Evolutionary conservation across 2,113 vertebrate species (phyloP).

Genomic region (Oncorhynchus gorbuscha): DNA sequence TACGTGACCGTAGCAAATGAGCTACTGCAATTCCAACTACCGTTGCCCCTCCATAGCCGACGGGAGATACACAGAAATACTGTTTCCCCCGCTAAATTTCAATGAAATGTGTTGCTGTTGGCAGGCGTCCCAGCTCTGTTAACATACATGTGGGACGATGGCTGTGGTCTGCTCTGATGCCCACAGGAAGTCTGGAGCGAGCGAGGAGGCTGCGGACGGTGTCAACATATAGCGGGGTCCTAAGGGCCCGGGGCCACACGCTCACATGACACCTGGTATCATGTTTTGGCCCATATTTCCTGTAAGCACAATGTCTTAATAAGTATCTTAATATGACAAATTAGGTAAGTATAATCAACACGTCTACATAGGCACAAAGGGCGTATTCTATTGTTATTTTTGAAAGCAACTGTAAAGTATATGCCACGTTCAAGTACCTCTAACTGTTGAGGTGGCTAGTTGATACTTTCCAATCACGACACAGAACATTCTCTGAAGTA

Average conservation of each 20-base stretch:
- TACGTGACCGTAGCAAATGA: constrained; percentile 60
- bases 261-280: constrained; percentile 20
- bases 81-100: constrained; percentile 24
- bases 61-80: constrained; percentile 19
- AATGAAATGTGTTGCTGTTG: constrained; percentile 68
- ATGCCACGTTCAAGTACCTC: not conserved
- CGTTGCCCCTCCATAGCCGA: constrained; percentile 27
- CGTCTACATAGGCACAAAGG: not conserved
- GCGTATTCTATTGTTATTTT: not conserved
- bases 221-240: constrained; percentile 22
- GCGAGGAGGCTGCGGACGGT: constrained; percentile 33
- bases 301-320: constrained; percentile 24
- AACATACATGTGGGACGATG: constrained; percentile 51
- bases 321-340: constrained; percentile 24
- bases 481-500: not conserved
- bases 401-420: not conserved
- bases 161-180: constrained; percentile 43
- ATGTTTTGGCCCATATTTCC: not conserved
- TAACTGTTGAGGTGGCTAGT: too few relatives aligned
- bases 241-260: not conserved
- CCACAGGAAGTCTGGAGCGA: constrained; percentile 66
- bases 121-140: constrained; percentile 58
- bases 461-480: not conserved
- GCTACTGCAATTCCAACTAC: constrained; percentile 68
- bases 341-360: constrained; percentile 1